These are phyloP conservation scores for Andrena cerasifolii DNA, from an alignment of 1,140 invertebrate species.

Conservation along the genomic window DNA sequence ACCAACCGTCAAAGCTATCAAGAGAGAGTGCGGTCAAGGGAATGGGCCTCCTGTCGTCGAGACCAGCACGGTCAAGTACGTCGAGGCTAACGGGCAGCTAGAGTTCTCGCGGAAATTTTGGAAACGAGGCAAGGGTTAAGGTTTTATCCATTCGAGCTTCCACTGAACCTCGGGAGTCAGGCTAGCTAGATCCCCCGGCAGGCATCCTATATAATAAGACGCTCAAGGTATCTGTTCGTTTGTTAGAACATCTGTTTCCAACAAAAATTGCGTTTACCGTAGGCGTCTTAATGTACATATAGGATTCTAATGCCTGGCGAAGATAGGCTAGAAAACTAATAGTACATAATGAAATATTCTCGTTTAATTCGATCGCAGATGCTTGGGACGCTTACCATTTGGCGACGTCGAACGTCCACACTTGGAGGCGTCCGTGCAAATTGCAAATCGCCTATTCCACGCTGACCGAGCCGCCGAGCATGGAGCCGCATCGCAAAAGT, in stretches of 20 bases:
- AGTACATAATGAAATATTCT: neutral
- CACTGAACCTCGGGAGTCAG: no score
- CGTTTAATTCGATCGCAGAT: constrained; percentile 30
- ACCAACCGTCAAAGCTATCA: constrained; percentile 53
- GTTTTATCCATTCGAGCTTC: neutral
- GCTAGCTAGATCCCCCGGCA: neutral
- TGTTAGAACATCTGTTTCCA: no score
- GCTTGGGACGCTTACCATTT: constrained; percentile 19
- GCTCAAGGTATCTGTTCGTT: no score
- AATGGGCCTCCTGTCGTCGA: constrained; percentile 41
- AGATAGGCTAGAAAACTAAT: no score
- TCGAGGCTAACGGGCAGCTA: constrained; percentile 61
- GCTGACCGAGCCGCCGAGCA: neutral
- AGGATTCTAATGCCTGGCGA: no score
- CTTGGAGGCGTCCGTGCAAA: constrained; percentile 58
- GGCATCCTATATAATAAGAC: neutral
- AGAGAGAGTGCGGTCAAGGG: constrained; percentile 50
- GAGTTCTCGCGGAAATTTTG: constrained; percentile 43
- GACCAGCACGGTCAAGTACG: constrained; percentile 52
- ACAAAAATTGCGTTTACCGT: no score
- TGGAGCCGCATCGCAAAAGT: neutral
- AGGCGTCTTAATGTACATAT: no score
- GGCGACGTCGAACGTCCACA: constrained; percentile 29
- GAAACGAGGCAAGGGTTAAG: constrained; percentile 36
- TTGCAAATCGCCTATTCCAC: constrained; percentile 65